Percentiles rank a stretch among this genome's conserved stretches.
phyloP scores from a whole-genome alignment of 2,797 vertebrate species.

The Brotogeris chrysoptera region DNA sequence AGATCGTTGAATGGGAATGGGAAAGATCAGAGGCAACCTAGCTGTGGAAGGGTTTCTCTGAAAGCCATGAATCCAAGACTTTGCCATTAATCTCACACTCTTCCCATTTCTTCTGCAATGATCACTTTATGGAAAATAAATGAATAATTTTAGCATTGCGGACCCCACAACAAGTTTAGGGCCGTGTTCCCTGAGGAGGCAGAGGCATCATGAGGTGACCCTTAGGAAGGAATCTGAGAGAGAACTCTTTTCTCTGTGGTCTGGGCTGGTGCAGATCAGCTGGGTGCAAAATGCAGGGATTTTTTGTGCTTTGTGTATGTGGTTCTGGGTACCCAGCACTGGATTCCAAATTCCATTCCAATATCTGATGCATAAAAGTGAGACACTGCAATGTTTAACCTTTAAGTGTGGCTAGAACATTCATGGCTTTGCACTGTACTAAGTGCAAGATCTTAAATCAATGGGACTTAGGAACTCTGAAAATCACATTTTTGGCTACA shows the following conservation, averaged over 20 bases:
- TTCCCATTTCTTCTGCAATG: neutral
- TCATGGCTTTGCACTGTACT: neutral
- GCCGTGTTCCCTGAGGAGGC: neutral
- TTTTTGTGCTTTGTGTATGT: neutral
- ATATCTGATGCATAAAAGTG: neutral
- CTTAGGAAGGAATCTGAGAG: neutral
- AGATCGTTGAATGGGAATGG: neutral
- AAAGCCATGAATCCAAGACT: neutral
- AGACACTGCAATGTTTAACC: neutral
- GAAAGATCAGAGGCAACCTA: neutral
- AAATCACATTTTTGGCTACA: neutral
- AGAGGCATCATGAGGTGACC: neutral
- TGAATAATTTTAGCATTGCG: neutral
- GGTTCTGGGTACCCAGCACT: neutral
- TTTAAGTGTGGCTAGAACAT: neutral
- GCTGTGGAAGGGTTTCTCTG: neutral
- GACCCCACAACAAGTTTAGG: neutral
- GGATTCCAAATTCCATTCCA: neutral
- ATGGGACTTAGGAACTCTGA: neutral
- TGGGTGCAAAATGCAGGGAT: neutral
- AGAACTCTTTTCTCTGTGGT: neutral
- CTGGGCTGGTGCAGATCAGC: neutral
- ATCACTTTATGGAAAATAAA: neutral
- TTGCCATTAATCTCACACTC: accelerated
- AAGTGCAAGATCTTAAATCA: neutral